Evolutionary conservation across 2,888 invertebrate genomes (phyloP), one percentile per base, ranked within the genome.

Genomic region (Chrysomela aeneicollis): DNA sequence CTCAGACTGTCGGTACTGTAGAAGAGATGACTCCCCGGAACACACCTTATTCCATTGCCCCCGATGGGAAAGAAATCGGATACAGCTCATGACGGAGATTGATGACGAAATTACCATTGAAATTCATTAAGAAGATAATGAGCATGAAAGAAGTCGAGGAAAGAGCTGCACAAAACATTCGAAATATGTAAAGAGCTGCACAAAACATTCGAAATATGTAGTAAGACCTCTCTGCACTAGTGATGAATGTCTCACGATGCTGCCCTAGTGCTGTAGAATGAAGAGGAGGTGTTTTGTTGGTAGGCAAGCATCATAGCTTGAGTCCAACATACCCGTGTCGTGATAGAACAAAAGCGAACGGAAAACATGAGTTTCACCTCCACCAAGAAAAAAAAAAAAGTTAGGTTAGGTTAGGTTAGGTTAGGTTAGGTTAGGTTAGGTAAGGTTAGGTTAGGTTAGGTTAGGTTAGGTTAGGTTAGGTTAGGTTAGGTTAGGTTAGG

Each of bases 371-470:
- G 35, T 35, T 35, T 12, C 35, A 8, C 9, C 35, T 12, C 35
- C 10, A 12, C 2, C 49, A 19, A 19, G 19, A 52, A 52, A 22
- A 22, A 52, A 52, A 22, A 52, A 52, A 21, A 52, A 22, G 18
- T 26, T 21, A 52, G 52, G 52, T 52, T 22, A 19, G 52, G 52
- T 52, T 22, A 52, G 53, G 53, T 53, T 2, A 53, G 53, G 53
- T 53, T 26, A 30, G 32, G 53, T 53, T 3, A 53, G 53, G 53
- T 53, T 26, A 53, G 32, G 53, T 53, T 3, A 30, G 53, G 53
- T 53, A n/a, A 53, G 53, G 53, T 53, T 3, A 53, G 53, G 53
- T 53, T 26, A 30, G 53, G 53, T 53, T 3, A 53, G 32, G 53
- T 53, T 26, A 30, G 53, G 53, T 53, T 3, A 53, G 32, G 53